phyloP scores from a whole-genome alignment of 2,113 vertebrate species.

The Xiphorhynchus elegans region DNA sequence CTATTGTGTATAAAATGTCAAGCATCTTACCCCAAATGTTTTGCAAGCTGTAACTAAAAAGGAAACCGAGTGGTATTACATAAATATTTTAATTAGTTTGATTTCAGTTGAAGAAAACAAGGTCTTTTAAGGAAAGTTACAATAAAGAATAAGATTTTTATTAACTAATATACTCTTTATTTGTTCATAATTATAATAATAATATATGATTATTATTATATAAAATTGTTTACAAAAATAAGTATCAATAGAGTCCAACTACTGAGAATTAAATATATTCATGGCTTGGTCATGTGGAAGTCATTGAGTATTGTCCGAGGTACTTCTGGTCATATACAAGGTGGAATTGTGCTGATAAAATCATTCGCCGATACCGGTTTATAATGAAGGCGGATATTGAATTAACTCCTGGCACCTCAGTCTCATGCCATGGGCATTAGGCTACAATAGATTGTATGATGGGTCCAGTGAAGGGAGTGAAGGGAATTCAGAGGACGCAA shows the following conservation, averaged over 20 bases:
- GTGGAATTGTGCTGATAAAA: not conserved
- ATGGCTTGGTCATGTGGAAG: not conserved
- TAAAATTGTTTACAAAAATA: not conserved
- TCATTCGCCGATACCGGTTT: fast-evolving
- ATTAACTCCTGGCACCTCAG: not conserved
- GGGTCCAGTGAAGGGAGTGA: not conserved
- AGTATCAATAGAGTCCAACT: not conserved
- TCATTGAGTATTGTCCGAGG: not conserved
- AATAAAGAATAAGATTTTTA: not conserved
- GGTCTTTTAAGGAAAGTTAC: not conserved
- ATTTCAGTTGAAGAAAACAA: not conserved
- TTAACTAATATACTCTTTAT: not conserved
- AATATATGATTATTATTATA: not conserved
- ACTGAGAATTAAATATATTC: not conserved
- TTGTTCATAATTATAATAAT: not conserved
- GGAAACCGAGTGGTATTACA: not conserved
- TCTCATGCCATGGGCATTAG: not conserved
- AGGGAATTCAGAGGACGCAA: not conserved
- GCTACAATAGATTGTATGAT: not conserved
- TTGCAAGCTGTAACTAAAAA: not conserved
- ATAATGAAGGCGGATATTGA: not conserved
- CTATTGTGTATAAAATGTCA: not conserved
- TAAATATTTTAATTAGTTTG: not conserved
- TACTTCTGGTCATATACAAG: not conserved
- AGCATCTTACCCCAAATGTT: not conserved